Conservation (phyloP, 2,797 vertebrate species). For the Danio jaintianensis region DNA sequence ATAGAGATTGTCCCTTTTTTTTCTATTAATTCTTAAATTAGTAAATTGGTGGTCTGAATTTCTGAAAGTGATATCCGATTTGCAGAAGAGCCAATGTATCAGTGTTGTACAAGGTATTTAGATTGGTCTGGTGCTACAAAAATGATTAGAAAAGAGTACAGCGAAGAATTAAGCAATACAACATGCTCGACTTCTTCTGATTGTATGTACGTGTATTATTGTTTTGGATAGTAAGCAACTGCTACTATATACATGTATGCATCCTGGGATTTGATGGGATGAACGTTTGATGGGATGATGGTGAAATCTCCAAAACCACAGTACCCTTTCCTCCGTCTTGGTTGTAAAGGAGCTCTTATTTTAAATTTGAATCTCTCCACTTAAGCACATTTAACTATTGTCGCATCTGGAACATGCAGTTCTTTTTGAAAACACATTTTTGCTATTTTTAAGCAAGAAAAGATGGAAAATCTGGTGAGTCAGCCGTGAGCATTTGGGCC, state of each 20-base stretch:
- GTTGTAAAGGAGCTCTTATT: neutral
- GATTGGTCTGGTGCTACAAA: neutral
- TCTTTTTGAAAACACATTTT: neutral
- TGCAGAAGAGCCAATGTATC: neutral
- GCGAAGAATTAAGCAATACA: neutral
- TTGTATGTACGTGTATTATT: constrained; percentile 7
- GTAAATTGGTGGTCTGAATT: neutral
- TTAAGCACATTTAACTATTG: neutral
- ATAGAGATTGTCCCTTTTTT: no score
- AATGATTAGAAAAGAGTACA: neutral
- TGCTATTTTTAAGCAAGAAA: constrained; percentile 20
- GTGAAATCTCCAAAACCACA: constrained; percentile 26
- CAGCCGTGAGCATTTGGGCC: neutral
- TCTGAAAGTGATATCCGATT: neutral
- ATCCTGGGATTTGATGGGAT: constrained; percentile 13
- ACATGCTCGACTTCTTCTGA: neutral
- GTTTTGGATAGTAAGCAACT: constrained; percentile 10
- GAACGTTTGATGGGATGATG: constrained; percentile 18
- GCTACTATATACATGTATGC: neutral
- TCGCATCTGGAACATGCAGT: neutral
- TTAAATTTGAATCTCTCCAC: neutral
- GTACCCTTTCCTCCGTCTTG: neutral
- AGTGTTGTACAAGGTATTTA: neutral
- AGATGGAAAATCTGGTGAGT: constrained; percentile 3
- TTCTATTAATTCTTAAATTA: no score